Conservation (phyloP, 2,888 invertebrate genomes). For the Capitulum mitella region DNA sequence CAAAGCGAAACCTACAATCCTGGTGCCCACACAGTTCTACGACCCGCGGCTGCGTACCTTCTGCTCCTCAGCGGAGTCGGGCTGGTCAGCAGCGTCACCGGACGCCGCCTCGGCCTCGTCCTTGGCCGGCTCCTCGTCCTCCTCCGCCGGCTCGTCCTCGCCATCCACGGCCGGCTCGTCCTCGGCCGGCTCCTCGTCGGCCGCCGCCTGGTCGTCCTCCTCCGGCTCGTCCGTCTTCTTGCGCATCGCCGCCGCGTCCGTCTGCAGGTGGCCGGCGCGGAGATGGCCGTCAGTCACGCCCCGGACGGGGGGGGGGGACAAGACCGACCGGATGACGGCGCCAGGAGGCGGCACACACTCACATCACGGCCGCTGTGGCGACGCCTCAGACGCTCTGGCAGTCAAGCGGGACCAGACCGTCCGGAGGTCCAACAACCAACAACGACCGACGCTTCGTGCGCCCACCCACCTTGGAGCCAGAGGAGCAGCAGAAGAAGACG, state of each 20-base stretch:
- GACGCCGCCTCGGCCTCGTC: conserved; percentile 33
- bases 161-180: conserved; percentile 46
- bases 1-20: too few species aligned
- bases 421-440: too few species aligned
- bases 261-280: too few species aligned
- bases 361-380: too few species aligned
- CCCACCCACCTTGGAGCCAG: conserved; percentile 30
- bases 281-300: too few species aligned
- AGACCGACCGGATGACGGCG: too few species aligned
- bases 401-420: too few species aligned
- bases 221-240: conserved; percentile 28
- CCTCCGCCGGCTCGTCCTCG: conserved; percentile 50
- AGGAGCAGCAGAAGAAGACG: conserved; percentile 68
- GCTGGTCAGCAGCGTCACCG: conserved; percentile 38
- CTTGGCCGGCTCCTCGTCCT: conserved; percentile 47
- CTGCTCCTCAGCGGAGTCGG: conserved; percentile 38
- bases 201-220: conserved; percentile 34
- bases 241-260: not conserved
- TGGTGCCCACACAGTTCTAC: too few species aligned
- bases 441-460: too few species aligned
- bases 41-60: conserved; percentile 36
- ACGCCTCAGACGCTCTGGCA: too few species aligned
- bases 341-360: too few species aligned
- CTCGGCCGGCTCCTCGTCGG: conserved; percentile 29
- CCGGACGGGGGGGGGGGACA: too few species aligned